Conservation (phyloP, 2,797 vertebrate species). For the Catamblyrhynchus diadema region DNA sequence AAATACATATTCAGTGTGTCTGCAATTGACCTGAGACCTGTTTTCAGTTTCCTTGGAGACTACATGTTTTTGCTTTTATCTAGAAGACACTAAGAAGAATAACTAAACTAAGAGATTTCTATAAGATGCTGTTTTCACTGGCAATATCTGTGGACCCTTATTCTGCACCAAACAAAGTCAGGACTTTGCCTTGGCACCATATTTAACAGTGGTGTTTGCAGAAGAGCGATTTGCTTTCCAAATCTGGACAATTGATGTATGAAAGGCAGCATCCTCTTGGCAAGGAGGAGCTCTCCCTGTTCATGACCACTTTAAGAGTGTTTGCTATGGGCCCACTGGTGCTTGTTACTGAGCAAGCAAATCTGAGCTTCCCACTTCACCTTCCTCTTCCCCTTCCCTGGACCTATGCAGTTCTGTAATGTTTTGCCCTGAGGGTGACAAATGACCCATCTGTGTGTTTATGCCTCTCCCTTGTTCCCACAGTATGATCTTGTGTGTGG, state of each 20-base stretch:
- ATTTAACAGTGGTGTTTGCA: background rate
- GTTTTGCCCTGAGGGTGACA: background rate
- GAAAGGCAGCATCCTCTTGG: background rate
- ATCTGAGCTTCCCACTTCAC: background rate
- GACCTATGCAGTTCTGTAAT: background rate
- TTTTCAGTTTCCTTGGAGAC: background rate
- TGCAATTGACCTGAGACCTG: background rate
- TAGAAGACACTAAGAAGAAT: background rate
- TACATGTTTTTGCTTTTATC: background rate
- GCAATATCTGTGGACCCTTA: background rate
- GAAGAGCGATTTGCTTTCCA: background rate
- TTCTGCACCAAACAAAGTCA: background rate
- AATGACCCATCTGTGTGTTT: background rate
- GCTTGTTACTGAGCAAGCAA: background rate
- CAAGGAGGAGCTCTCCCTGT: background rate
- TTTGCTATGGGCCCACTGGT: background rate
- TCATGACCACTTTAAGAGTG: background rate
- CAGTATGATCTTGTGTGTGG: conserved; percentile 92
- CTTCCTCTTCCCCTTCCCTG: background rate
- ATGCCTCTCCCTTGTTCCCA: conserved; percentile 25
- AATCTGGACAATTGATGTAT: background rate
- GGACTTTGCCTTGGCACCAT: background rate
- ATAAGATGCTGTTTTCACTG: background rate
- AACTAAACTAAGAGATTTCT: background rate
- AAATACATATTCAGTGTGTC: background rate